phyloP scores from a whole-genome alignment of 2,113 vertebrate genomes.

The Chroicocephalus ridibundus region DNA sequence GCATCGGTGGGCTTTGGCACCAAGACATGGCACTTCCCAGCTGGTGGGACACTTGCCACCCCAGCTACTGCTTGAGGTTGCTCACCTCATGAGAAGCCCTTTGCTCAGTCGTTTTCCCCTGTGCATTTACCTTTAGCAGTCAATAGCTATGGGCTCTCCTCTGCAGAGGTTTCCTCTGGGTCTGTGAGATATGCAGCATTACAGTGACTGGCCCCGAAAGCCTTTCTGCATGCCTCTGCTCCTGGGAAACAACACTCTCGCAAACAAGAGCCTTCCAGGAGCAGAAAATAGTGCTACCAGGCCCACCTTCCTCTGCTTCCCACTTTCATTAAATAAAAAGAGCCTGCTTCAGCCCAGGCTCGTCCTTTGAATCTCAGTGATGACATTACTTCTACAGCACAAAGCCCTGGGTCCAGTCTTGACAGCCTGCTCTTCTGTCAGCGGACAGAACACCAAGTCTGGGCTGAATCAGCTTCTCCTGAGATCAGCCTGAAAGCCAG shows the following conservation, averaged over 20 bases:
- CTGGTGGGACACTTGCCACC: rapidly evolving
- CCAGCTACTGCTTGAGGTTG: background rate
- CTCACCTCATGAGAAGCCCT: background rate
- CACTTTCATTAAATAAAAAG: background rate
- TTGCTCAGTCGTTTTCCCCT: background rate
- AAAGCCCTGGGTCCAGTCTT: background rate
- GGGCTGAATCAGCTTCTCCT: background rate
- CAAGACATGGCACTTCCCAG: background rate
- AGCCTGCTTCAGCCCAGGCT: background rate
- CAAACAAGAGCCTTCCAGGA: background rate
- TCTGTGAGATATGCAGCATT: background rate
- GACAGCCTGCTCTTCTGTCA: background rate
- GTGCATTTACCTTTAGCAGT: background rate
- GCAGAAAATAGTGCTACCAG: background rate
- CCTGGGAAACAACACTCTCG: background rate
- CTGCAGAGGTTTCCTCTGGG: background rate
- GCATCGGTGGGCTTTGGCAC: background rate
- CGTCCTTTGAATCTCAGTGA: background rate
- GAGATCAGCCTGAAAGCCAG: background rate
- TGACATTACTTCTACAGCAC: background rate
- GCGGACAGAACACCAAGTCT: background rate
- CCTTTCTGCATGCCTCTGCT: background rate
- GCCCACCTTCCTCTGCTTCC: background rate
- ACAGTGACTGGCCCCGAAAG: background rate
- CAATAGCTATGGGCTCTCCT: background rate